Conservation (phyloP, 2,797 vertebrate species). For the Diglossa cyanea region DNA sequence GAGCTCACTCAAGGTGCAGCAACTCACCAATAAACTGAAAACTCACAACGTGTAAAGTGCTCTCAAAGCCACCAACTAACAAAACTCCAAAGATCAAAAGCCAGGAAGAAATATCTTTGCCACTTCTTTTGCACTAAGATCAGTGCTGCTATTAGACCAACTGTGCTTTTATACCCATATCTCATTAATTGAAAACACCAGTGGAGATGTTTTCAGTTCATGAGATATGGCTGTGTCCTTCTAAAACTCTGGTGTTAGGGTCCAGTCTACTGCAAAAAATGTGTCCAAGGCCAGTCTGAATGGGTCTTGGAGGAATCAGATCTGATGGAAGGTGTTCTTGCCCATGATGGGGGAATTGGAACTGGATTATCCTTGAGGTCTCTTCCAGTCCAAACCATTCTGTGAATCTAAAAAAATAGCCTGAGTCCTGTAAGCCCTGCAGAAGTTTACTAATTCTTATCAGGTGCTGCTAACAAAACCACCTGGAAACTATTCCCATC, state of each 20-base stretch:
- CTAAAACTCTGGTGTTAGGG: background rate
- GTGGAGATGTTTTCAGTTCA: background rate
- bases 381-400: background rate
- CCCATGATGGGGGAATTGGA: background rate
- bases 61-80: background rate
- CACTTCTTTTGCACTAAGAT: background rate
- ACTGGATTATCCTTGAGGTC: background rate
- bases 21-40: background rate
- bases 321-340: background rate
- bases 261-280: background rate
- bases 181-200: background rate
- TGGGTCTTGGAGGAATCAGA: background rate
- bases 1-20: background rate
- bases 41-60: background rate
- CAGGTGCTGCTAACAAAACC: background rate
- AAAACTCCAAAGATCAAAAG: background rate
- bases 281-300: background rate
- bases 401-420: background rate
- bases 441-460: background rate
- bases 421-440: background rate
- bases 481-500: background rate
- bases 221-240: background rate
- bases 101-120: background rate
- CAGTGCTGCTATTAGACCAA: background rate
- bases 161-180: background rate